Conservation (phyloP, 2,888 invertebrate species). For the Keiferia lycopersicella region DNA sequence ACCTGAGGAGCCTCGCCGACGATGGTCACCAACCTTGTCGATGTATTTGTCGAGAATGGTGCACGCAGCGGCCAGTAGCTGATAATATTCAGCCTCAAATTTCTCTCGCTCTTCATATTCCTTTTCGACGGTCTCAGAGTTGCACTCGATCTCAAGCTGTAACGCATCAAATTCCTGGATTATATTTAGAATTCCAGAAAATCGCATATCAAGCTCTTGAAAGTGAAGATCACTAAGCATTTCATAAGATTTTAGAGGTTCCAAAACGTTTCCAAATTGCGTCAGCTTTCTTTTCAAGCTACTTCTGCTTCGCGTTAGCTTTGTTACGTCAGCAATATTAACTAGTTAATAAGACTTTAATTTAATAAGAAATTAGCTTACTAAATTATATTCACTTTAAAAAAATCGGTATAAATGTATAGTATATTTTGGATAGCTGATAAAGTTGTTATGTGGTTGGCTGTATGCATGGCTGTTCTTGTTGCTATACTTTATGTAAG, state of each 20-base stretch:
- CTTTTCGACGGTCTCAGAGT: slow-evolving; percentile 27
- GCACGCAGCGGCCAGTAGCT: slow-evolving; percentile 25
- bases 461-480: no score
- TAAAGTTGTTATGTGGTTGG: no score
- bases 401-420: no score
- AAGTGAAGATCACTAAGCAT: background rate
- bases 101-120: slow-evolving; percentile 28
- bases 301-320: no score
- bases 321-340: no score
- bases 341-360: no score
- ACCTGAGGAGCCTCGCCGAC: background rate
- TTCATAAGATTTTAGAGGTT: background rate
- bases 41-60: slow-evolving; percentile 13
- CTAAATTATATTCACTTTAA: no score
- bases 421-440: no score
- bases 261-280: background rate
- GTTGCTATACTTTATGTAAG: no score
- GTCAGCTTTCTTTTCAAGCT: background rate
- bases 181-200: slow-evolving; percentile 9
- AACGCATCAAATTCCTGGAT: slow-evolving; percentile 28
- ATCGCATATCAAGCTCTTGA: background rate
- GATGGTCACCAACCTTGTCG: slow-evolving; percentile 4
- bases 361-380: no score
- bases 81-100: slow-evolving; percentile 28
- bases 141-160: slow-evolving; percentile 30